Conservation (phyloP, 2,113 vertebrate genomes). For the Rhizomys pruinosus region DNA sequence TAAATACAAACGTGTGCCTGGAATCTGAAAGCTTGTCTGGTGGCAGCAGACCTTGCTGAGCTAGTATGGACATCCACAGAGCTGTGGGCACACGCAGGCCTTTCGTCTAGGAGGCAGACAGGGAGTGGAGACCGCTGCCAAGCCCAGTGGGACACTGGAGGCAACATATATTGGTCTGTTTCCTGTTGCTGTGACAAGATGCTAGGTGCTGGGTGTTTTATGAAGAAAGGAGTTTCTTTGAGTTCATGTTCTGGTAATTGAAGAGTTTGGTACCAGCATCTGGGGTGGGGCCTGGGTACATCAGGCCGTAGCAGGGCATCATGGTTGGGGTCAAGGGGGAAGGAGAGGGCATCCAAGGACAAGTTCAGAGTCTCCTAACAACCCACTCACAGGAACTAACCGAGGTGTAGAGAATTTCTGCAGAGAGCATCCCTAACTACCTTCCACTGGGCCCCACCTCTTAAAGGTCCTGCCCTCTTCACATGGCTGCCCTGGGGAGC, state of each 20-base stretch:
- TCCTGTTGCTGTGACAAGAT: not conserved
- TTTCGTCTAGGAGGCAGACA: not conserved
- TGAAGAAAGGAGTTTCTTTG: not conserved
- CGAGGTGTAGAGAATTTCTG: not conserved
- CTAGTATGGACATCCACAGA: not conserved
- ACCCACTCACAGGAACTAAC: not conserved
- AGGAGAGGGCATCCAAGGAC: not conserved
- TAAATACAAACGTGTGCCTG: conserved; percentile 37
- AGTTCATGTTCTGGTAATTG: not conserved
- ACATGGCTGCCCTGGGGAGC: rapidly evolving
- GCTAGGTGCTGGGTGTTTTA: not conserved
- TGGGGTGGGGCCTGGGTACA: not conserved
- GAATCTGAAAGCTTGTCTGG: conserved; percentile 9
- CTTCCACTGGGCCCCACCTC: not conserved
- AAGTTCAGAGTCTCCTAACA: too few species aligned
- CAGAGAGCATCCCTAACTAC: not conserved
- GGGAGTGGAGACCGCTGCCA: rapidly evolving
- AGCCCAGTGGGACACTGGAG: rapidly evolving
- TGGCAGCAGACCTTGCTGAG: rapidly evolving
- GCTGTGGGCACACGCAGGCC: not conserved
- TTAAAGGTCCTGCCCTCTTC: not conserved
- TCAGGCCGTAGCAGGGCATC: too few species aligned
- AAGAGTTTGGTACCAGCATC: not conserved
- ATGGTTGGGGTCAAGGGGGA: too few species aligned
- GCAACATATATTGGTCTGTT: not conserved